Evolutionary conservation across 2,888 invertebrate species (phyloP).

Genomic region (Orchestes rusci): DNA sequence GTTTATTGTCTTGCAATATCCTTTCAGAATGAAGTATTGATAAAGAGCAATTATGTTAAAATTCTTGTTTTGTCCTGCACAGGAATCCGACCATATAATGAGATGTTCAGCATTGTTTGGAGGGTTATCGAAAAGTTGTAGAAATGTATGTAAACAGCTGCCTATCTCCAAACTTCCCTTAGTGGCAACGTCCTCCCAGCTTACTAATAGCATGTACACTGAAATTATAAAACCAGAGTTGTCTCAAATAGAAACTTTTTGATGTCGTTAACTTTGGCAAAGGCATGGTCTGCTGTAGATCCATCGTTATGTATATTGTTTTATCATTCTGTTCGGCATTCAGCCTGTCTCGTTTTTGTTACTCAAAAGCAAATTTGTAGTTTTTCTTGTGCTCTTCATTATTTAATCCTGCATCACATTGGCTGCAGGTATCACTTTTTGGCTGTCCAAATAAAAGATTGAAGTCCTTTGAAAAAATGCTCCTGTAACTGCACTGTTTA

Average conservation of each 20-base stretch:
- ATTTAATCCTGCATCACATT: slow-evolving; percentile 2
- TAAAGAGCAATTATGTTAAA: slow-evolving; percentile 1
- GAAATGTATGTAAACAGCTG: slow-evolving; percentile 1
- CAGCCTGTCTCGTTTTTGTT: slow-evolving; percentile 1
- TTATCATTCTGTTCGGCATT: background rate
- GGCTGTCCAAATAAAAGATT: background rate
- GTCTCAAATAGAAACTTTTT: slow-evolving; percentile 2
- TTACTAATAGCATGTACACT: background rate
- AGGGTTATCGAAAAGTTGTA: background rate
- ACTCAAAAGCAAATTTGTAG: background rate
- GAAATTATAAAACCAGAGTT: slow-evolving; percentile 4
- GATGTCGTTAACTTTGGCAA: slow-evolving; percentile 3
- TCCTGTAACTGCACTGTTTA: slow-evolving; percentile 1
- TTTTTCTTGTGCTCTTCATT: background rate
- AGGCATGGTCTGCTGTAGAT: slow-evolving; percentile 5
- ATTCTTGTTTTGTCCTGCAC: slow-evolving; percentile 3
- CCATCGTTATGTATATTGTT: slow-evolving; percentile 1
- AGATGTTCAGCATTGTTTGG: background rate
- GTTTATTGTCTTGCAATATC: background rate
- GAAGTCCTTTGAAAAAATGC: background rate
- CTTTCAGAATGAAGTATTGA: background rate
- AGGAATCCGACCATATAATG: background rate
- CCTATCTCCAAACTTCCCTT: slow-evolving; percentile 1
- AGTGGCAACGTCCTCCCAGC: background rate
- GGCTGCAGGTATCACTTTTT: background rate